Evolutionary conservation across 2,797 vertebrate genomes (phyloP).

Genomic region (Enteromius fasciolatus): DNA sequence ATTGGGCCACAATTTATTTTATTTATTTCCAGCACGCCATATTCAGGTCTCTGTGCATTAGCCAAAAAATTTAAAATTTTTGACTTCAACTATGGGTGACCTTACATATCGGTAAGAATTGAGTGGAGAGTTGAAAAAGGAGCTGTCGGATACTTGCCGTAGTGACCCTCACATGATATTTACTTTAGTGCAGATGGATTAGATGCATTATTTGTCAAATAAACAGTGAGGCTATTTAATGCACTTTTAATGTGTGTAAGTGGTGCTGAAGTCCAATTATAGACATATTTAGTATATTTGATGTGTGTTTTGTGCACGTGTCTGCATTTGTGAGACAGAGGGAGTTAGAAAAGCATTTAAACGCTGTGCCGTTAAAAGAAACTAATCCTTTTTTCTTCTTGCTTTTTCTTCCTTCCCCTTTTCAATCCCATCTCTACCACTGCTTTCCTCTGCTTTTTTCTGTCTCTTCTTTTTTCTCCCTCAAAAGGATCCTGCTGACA

Average conservation of each 20-base stretch:
- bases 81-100: background rate
- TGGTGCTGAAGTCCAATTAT: background rate
- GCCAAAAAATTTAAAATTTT: background rate
- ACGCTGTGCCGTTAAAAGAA: background rate
- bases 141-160: background rate
- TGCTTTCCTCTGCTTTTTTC: slow-evolving; percentile 15
- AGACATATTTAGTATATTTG: no score
- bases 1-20: background rate
- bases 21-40: background rate
- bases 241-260: no score
- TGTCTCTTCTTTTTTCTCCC: slow-evolving; percentile 4
- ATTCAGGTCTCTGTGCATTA: background rate
- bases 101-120: background rate
- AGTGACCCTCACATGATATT: background rate
- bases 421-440: slow-evolving; percentile 27
- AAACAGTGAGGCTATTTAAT: background rate
- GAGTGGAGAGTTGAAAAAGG: background rate
- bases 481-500: slow-evolving; percentile 88
- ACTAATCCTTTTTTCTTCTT: slow-evolving; percentile 25
- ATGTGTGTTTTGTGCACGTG: slow-evolving; percentile 3
- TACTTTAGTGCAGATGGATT: background rate
- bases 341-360: background rate
- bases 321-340: slow-evolving; percentile 4
- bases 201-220: background rate
- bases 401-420: background rate